These are phyloP conservation scores for Pollenia angustigena DNA, from an alignment of 2,888 invertebrate species.

Conservation along the genomic window DNA sequence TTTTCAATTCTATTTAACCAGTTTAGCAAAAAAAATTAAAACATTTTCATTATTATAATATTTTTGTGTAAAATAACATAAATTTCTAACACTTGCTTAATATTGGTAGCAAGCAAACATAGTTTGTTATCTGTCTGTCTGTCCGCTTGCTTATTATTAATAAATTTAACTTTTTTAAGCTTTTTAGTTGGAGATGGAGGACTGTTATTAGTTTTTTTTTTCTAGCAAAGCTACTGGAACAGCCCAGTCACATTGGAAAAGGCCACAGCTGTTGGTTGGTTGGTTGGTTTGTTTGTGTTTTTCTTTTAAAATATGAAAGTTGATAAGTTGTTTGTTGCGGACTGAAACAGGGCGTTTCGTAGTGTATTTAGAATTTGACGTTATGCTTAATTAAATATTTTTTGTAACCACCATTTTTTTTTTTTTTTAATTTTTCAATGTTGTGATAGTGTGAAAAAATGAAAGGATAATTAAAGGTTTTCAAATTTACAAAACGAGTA, in stretches of 20 bases:
- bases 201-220: constrained; percentile 57
- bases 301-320: constrained; percentile 64
- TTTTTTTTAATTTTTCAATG: constrained; percentile 29
- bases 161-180: constrained; percentile 43
- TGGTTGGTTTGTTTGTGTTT: not conserved
- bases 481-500: constrained; percentile 21
- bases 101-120: constrained; percentile 56
- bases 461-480: constrained; percentile 74
- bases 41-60: constrained; percentile 62
- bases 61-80: constrained; percentile 71
- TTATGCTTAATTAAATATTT: constrained; percentile 72
- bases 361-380: constrained; percentile 63
- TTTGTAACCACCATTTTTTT: constrained; percentile 32
- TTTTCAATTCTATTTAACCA: constrained; percentile 45
- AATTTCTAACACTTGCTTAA: constrained; percentile 70
- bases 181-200: constrained; percentile 43
- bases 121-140: constrained; percentile 13
- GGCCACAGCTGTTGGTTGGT: constrained; percentile 48
- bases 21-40: constrained; percentile 48
- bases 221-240: constrained; percentile 22
- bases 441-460: constrained; percentile 71
- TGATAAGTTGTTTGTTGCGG: constrained; percentile 53
- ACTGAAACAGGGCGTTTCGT: constrained; percentile 63
- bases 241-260: constrained; percentile 44
- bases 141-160: constrained; percentile 45